Evolutionary conservation across 2,888 invertebrate genomes (phyloP).

Genomic region (Lomographa bimaculata): DNA sequence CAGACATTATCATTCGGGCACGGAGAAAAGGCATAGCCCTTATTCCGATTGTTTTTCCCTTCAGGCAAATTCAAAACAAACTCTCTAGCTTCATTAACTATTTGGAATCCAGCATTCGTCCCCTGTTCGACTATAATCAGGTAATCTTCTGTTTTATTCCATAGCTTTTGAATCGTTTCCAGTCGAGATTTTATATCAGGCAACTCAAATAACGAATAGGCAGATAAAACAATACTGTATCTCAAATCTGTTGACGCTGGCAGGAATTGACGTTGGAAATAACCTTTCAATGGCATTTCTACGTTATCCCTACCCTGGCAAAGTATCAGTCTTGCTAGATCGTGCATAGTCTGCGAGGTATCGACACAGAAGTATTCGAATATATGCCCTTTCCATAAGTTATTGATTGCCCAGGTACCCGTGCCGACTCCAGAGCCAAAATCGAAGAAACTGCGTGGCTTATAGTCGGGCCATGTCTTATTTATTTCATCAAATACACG

Average conservation of each 20-base stretch:
- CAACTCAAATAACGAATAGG: conserved; percentile 92
- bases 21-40: conserved; percentile 90
- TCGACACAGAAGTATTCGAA: conserved; percentile 95
- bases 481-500: conserved; percentile 90
- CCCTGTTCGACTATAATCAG: conserved; percentile 94
- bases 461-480: conserved; percentile 85
- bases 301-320: conserved; percentile 86
- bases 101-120: conserved; percentile 90
- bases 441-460: conserved; percentile 92
- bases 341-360: conserved; percentile 91
- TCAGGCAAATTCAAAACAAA: conserved; percentile 86
- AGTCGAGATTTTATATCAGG: conserved; percentile 86
- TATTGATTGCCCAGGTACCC: conserved; percentile 92
- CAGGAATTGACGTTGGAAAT: conserved; percentile 91
- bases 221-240: conserved; percentile 92
- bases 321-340: conserved; percentile 88
- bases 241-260: conserved; percentile 85
- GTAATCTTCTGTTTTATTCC: conserved; percentile 93
- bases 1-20: conserved; percentile 93
- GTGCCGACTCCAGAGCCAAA: conserved; percentile 96
- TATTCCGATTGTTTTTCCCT: conserved; percentile 35
- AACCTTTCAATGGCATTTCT: conserved; percentile 81
- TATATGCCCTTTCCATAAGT: conserved; percentile 87
- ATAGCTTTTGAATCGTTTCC: conserved; percentile 89
- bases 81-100: conserved; percentile 93